Percentiles rank a stretch among this genome's conserved stretches.
Conservation (phyloP, 2,888 invertebrate species). For the Metalampra italica region DNA sequence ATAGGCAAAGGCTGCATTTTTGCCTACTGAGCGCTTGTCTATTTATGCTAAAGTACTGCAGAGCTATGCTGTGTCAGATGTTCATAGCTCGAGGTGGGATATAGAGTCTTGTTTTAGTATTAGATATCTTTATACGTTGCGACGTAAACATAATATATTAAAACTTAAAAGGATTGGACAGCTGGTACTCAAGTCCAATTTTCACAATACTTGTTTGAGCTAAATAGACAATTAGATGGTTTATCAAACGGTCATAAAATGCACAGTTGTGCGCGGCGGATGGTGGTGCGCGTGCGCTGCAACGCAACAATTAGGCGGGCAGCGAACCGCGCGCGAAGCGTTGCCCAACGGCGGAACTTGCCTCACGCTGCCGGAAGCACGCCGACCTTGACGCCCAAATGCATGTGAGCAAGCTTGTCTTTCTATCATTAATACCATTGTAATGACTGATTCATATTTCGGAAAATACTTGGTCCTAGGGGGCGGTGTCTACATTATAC, state of each 20-base stretch:
- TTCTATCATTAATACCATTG: not conserved
- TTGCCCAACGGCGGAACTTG: constrained; percentile 72
- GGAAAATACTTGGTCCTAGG: not conserved
- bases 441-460: not conserved
- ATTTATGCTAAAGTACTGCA: too few relatives aligned
- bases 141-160: too few relatives aligned
- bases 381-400: constrained; percentile 59
- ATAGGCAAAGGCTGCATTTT: too few relatives aligned
- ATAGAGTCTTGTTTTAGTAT: too few relatives aligned
- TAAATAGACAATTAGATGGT: constrained; percentile 8
- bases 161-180: too few relatives aligned
- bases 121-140: too few relatives aligned
- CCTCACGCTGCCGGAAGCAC: constrained; percentile 55
- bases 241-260: constrained; percentile 30
- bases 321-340: constrained; percentile 34
- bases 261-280: constrained; percentile 33
- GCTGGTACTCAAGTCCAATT: not conserved
- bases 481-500: too few relatives aligned
- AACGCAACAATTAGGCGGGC: constrained; percentile 50
- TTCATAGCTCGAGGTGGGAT: too few relatives aligned
- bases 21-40: too few relatives aligned
- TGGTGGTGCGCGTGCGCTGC: constrained; percentile 25
- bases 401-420: constrained; percentile 15
- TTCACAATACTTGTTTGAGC: not conserved
- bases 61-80: too few relatives aligned